Base-by-base conservation (phyloP, 1,140 invertebrate genomes). In the Drosophila subpulchrella region DNA sequence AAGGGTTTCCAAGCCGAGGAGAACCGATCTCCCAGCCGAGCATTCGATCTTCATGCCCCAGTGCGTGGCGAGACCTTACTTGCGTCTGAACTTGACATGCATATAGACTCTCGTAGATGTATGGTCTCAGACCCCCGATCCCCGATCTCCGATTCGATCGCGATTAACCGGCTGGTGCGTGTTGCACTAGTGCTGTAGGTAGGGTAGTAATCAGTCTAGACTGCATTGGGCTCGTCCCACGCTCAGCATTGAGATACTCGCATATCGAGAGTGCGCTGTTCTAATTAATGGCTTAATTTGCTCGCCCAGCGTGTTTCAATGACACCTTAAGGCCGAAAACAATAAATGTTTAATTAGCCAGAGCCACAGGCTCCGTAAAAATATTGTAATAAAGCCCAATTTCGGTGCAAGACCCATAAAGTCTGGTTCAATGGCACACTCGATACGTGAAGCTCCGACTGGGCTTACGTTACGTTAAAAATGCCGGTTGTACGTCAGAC, bases 1-100 rank as follows among this genome's bases (percentile, higher is more conserved):
- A 72, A 76, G 75, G 66, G 75, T 39, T 71, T 60, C 44, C n/a
- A n/a, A 51, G 11, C 30, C 0, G 10, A 51, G 36, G 30, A 50
- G 61, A 62, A 62, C 60, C 34, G 60, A 71, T 38, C 73, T 58
- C 32, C 13, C 32, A 66, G 50, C 30, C 36, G 17, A 38, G 62
- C 56, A 54, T 88, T 88, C 84, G 83, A 88, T 88, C 83, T 88
- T 88, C 84, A 88, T 63, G 84, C 79, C 83, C 79, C 75, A 89
- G 72, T 67, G 83, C 71, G 63, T 51, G 57, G 53, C 48, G 42
- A 83, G 75, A 83, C 83, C 83, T 88, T 88, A 86, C 61, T 59
- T 53, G 47, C 32, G 50, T 20, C 63, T 88, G 83, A 88, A 88
- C 83, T 88, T 88, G 83, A 88, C 83, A 88, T 83, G 75, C 79